A percentile compares a stretch with the other conserved stretches of the same genome.
Evolutionary conservation across 2,888 invertebrate genomes (phyloP).

Genomic region (Caenorhabditis sp.): DNA sequence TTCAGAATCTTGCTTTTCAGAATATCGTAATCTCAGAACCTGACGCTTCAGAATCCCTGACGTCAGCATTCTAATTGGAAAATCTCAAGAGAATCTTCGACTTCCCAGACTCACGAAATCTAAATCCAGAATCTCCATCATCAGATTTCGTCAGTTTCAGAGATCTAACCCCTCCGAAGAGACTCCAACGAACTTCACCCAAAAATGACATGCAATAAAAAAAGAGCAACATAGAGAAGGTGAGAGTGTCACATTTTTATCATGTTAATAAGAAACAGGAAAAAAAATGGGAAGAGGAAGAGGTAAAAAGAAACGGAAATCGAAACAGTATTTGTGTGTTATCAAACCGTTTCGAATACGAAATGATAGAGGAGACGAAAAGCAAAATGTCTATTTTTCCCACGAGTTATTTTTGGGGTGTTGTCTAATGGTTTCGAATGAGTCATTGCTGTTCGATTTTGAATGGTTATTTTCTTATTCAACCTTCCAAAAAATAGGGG

Average conservation of each 20-base stretch:
- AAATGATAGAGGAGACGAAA: neutral
- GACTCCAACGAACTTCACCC: neutral
- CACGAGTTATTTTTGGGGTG: conserved; percentile 6
- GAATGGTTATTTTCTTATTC: neutral
- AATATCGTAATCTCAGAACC: no score
- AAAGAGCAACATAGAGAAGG: no score
- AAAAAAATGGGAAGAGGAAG: neutral
- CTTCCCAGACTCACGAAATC: neutral
- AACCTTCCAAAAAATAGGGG: neutral
- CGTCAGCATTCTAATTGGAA: no score
- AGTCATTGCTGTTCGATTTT: neutral
- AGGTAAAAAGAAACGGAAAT: neutral
- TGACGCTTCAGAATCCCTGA: neutral
- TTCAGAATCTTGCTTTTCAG: no score
- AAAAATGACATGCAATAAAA: no score
- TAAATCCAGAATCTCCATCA: neutral
- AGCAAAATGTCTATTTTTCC: neutral
- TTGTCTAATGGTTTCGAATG: neutral
- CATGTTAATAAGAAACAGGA: no score
- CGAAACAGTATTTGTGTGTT: neutral
- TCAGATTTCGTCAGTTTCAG: no score
- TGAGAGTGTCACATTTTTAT: neutral
- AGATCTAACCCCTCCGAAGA: no score
- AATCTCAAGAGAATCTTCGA: neutral
- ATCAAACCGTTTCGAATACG: neutral